phyloP scores from a whole-genome alignment of 2,113 vertebrate species.

The Leucoraja erinaceus region DNA sequence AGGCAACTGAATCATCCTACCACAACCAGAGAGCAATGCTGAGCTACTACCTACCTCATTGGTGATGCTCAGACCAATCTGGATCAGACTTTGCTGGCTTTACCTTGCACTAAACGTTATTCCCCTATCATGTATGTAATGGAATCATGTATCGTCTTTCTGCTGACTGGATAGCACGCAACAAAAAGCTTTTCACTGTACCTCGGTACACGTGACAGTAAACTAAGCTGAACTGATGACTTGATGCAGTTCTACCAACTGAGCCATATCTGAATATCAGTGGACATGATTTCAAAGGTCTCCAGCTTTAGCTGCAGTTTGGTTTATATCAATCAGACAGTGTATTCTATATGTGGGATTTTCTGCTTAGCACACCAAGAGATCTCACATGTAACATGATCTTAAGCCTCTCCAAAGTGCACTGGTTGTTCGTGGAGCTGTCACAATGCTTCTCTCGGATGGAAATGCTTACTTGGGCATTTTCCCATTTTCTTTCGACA shows the following conservation, averaged over 20 bases:
- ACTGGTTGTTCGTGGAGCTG: not conserved
- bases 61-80: too few relatives aligned
- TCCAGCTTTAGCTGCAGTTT: not conserved
- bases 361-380: not conserved
- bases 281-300: not conserved
- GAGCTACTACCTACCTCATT: too few relatives aligned
- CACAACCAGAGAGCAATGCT: too few relatives aligned
- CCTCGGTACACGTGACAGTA: too few relatives aligned
- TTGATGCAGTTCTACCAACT: not conserved
- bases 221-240: not conserved
- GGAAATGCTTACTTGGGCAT: not conserved
- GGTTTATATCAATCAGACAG: not conserved
- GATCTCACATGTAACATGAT: not conserved
- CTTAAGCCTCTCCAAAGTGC: not conserved
- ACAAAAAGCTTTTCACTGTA: too few relatives aligned
- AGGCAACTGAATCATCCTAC: too few relatives aligned
- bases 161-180: too few relatives aligned
- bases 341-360: not conserved
- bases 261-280: not conserved
- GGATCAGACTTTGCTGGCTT: too few relatives aligned
- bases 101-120: too few relatives aligned
- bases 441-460: not conserved
- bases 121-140: too few relatives aligned
- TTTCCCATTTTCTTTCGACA: not conserved
- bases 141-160: too few relatives aligned